Evolutionary conservation across 2,888 invertebrate genomes (phyloP).

Genomic region (Drosophila longiperda): DNA sequence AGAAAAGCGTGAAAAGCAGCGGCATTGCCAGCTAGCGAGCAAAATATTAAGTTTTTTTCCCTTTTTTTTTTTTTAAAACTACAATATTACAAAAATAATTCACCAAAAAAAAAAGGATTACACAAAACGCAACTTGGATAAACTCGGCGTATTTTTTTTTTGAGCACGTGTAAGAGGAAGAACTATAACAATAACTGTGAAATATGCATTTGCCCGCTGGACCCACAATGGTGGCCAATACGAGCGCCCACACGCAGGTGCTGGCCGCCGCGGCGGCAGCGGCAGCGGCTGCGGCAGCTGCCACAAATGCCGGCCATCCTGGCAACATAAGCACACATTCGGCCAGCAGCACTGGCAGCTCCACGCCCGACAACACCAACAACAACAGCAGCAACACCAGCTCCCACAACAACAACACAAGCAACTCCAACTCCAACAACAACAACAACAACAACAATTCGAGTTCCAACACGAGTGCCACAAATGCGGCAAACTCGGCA

Average conservation of each 20-base stretch:
- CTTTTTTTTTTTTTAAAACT: constrained; percentile 29
- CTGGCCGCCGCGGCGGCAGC: constrained; percentile 64
- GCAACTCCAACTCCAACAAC: constrained; percentile 40
- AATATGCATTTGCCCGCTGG: constrained; percentile 84
- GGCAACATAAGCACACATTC: constrained; percentile 68
- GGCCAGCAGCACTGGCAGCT: constrained; percentile 71
- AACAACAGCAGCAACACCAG: constrained; percentile 29
- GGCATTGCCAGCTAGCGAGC: constrained; percentile 52
- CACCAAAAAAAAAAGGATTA: constrained; percentile 37
- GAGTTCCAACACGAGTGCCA: constrained; percentile 34
- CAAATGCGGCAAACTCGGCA: constrained; percentile 69
- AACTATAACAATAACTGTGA: background rate
- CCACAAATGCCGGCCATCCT: constrained; percentile 37
- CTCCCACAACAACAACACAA: constrained; percentile 36
- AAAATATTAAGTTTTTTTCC: background rate
- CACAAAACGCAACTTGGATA: constrained; percentile 38
- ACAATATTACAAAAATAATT: background rate
- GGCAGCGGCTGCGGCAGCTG: constrained; percentile 46
- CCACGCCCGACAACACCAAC: constrained; percentile 51
- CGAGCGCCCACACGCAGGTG: constrained; percentile 71
- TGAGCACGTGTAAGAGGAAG: constrained; percentile 39
- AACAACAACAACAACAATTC: constrained; percentile 50
- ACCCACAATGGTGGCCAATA: constrained; percentile 82
- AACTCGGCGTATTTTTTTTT: constrained; percentile 39
- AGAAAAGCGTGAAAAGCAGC: constrained; percentile 33